Percentiles rank a stretch among this genome's conserved stretches.
Evolutionary conservation across 2,113 vertebrate species (phyloP).

Genomic region (Gallinago jamesoni): DNA sequence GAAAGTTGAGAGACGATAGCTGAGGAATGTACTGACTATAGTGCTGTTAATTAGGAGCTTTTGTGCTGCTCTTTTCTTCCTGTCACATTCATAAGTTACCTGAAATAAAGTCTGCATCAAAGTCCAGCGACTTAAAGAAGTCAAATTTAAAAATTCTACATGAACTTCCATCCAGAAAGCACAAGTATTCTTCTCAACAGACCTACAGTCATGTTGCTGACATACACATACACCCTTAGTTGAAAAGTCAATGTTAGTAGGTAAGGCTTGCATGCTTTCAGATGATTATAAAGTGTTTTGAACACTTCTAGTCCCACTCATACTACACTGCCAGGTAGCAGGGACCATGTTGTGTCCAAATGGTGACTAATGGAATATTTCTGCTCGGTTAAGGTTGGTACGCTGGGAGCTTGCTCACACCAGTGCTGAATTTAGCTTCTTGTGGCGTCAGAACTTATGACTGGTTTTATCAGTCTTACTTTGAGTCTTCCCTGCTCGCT

Average conservation of each 20-base stretch:
- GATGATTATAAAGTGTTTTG: background rate
- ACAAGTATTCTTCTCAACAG: background rate
- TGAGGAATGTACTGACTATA: background rate
- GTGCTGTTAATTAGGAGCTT: background rate
- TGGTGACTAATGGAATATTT: conserved; percentile 11
- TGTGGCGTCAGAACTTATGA: background rate
- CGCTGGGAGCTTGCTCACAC: background rate
- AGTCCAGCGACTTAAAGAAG: background rate
- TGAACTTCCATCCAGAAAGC: background rate
- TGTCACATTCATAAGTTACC: background rate
- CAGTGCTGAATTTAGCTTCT: conserved; percentile 6
- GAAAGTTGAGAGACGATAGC: background rate
- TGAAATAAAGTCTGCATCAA: background rate
- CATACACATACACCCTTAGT: too few species aligned
- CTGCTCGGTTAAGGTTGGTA: background rate
- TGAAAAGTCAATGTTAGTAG: background rate
- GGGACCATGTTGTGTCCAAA: background rate
- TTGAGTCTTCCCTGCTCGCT: background rate
- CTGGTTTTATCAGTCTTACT: background rate
- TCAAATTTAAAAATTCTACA: background rate
- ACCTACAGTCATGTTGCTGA: background rate
- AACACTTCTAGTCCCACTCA: background rate
- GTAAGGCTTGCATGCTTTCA: background rate
- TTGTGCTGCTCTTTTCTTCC: background rate
- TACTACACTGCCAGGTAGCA: background rate